These are phyloP conservation scores for Dysdera silvatica DNA, from an alignment of 1,140 invertebrate genomes.

Conservation along the genomic window DNA sequence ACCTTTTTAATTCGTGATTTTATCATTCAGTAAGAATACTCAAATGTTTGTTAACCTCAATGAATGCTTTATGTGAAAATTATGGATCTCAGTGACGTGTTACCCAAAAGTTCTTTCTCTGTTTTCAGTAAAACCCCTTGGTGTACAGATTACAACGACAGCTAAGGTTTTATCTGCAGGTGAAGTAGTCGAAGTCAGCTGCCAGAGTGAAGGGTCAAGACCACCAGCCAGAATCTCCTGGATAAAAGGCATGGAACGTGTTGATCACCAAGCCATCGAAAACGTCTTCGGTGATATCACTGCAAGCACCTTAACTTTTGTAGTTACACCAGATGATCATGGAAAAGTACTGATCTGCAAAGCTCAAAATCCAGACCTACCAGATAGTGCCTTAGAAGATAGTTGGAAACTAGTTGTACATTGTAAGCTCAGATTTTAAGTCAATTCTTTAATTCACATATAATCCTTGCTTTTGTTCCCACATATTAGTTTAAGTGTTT, in stretches of 20 bases:
- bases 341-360: constrained; percentile 72
- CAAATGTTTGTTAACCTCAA: no score
- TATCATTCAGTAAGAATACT: no score
- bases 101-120: constrained; percentile 19
- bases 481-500: no score
- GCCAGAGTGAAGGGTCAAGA: constrained; percentile 52
- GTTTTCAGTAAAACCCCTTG: constrained; percentile 64
- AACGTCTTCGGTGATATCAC: constrained; percentile 29
- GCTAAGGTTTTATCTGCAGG: constrained; percentile 72
- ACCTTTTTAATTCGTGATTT: no score
- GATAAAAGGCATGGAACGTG: constrained; percentile 12
- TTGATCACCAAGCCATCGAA: constrained; percentile 52
- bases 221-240: constrained; percentile 21
- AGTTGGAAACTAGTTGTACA: constrained; percentile 25
- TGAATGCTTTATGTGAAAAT: no score
- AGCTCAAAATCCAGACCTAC: constrained; percentile 60
- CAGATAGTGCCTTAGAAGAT: constrained; percentile 32
- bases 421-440: constrained; percentile 26
- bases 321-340: constrained; percentile 64
- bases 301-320: constrained; percentile 31
- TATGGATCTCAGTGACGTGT: no score
- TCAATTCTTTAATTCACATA: neutral
- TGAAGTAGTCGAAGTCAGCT: constrained; percentile 69
- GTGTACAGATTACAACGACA: constrained; percentile 65
- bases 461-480: no score